Conservation (phyloP, 2,888 invertebrate species). For the Polyommatus icarus region DNA sequence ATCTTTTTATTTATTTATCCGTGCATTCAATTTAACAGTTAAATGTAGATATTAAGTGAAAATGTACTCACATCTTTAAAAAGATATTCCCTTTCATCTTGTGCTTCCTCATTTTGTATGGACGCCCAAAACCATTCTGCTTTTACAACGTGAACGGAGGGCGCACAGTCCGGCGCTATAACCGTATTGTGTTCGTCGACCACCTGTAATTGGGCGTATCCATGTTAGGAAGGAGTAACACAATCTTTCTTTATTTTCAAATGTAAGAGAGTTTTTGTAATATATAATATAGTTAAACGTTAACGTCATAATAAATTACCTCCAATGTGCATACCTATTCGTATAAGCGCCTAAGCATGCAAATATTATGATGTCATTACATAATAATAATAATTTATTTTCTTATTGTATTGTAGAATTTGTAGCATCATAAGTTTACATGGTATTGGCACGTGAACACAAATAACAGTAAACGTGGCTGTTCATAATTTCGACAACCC, state of each 20-base stretch:
- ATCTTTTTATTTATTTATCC: background rate
- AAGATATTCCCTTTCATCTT: conserved; percentile 93
- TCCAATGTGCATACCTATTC: conserved; percentile 40
- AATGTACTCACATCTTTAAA: conserved; percentile 89
- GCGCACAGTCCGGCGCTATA: conserved; percentile 85
- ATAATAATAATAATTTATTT: background rate
- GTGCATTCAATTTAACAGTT: background rate
- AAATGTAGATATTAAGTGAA: background rate
- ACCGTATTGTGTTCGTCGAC: conserved; percentile 90
- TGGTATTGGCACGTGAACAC: background rate
- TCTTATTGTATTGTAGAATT: background rate
- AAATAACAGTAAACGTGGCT: background rate
- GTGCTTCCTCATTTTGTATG: conserved; percentile 96
- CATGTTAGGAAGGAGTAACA: background rate
- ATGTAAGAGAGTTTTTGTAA: background rate
- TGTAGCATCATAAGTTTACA: conserved; percentile 16
- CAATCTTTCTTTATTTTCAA: background rate
- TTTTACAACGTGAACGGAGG: conserved; percentile 89
- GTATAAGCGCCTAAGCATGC: conserved; percentile 46
- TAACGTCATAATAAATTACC: conserved; percentile 34
- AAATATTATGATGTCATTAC: conserved; percentile 51
- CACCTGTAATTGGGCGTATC: conserved; percentile 78
- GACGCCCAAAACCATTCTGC: conserved; percentile 99
- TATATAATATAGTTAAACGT: no score
- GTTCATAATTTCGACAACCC: background rate